Evolutionary conservation across 53 echinoderm and acorn worm genomes (phyloP).

Genomic region (Antedon mediterranea): DNA sequence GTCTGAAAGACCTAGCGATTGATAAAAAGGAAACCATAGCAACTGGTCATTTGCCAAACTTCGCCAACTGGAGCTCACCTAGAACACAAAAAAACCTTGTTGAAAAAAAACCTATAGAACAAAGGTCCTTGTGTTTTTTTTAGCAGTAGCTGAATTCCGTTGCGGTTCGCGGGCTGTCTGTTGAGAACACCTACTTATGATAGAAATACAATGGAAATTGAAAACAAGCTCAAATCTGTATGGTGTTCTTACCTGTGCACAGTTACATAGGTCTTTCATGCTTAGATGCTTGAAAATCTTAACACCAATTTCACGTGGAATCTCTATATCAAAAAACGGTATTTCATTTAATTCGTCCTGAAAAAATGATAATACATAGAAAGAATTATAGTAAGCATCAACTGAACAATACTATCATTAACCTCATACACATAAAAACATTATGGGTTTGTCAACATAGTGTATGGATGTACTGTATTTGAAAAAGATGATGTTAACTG

Average conservation of each 20-base stretch:
- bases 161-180: too few species aligned
- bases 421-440: not conserved
- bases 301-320: slow-evolving; percentile 1
- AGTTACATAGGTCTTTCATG: slow-evolving; percentile 2
- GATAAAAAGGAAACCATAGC: slow-evolving; percentile 3
- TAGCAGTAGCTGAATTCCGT: too few species aligned
- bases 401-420: not conserved
- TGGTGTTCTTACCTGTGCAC: slow-evolving; percentile 10
- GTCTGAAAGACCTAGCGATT: not conserved
- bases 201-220: not conserved
- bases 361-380: not conserved
- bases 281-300: slow-evolving; percentile 2
- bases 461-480: too few species aligned
- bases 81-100: too few species aligned
- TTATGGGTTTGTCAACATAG: not conserved
- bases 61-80: slow-evolving; percentile 7
- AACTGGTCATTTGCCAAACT: slow-evolving; percentile 7
- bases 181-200: not conserved
- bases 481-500: too few species aligned
- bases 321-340: slow-evolving; percentile 7
- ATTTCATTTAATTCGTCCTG: slow-evolving; percentile 9
- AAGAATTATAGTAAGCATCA: not conserved
- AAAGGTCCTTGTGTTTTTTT: too few species aligned
- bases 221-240: not conserved
- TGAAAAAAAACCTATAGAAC: too few species aligned